Percentiles rank a stretch among this genome's conserved stretches.
Conservation (phyloP, 2,113 vertebrate species). For the Hippoglossus stenolepis region DNA sequence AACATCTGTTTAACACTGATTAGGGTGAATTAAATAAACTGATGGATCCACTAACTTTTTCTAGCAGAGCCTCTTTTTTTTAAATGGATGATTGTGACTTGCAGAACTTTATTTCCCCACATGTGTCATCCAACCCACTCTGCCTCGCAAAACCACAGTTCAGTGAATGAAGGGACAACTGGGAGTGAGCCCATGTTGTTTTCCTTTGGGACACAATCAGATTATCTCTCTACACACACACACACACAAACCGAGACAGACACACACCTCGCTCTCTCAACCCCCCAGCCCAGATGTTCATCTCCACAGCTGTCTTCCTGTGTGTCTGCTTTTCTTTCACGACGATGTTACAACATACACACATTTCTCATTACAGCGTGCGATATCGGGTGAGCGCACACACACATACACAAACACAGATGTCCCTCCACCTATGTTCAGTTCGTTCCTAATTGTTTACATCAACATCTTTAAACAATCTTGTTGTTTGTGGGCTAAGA, state of each 20-base stretch:
- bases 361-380: constrained; percentile 47
- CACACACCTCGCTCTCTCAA: constrained; percentile 38
- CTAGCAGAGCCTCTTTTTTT: not conserved
- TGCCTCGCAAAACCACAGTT: constrained; percentile 38
- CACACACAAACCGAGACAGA: constrained; percentile 37
- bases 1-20: constrained; percentile 10
- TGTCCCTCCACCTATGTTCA: constrained; percentile 48
- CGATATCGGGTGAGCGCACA: constrained; percentile 4
- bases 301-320: constrained; percentile 75
- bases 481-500: constrained; percentile 66
- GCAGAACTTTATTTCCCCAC: constrained; percentile 1
- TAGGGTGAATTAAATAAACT: not conserved
- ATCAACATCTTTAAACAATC: constrained; percentile 78
- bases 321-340: constrained; percentile 65
- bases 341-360: constrained; percentile 54
- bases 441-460: constrained; percentile 72
- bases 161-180: constrained; percentile 50
- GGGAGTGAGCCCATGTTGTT: constrained; percentile 57
- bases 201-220: constrained; percentile 53
- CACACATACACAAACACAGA: constrained; percentile 37
- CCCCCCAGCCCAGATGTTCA: constrained; percentile 71
- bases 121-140: not conserved
- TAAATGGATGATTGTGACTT: not conserved
- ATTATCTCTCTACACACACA: constrained; percentile 42
- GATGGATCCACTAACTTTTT: constrained; percentile 3